These are phyloP conservation scores for Spea multiplicata DNA, from an alignment of 2,113 vertebrate genomes.

Conservation along the genomic window DNA sequence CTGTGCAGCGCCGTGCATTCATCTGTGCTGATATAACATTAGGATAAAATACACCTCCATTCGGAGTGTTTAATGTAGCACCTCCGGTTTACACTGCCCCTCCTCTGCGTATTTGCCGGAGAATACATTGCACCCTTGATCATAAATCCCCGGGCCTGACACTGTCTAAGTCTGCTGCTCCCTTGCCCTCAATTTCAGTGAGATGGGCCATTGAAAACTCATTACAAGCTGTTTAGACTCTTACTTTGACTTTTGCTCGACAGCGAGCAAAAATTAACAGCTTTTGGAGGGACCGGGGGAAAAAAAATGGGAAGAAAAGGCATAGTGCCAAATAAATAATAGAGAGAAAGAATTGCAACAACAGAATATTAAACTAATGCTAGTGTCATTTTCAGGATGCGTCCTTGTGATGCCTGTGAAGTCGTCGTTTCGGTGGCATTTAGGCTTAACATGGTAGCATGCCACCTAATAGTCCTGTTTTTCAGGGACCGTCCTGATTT, in stretches of 20 bases:
- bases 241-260: slow-evolving; percentile 82
- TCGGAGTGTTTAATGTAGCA: slow-evolving; percentile 51
- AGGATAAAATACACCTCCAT: slow-evolving; percentile 49
- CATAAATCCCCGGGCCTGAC: slow-evolving; percentile 76
- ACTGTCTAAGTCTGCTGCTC: slow-evolving; percentile 75
- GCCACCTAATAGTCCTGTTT: too few species aligned
- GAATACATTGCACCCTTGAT: slow-evolving; percentile 56
- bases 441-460: too few species aligned
- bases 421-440: too few species aligned
- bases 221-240: slow-evolving; percentile 87
- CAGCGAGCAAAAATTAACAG: slow-evolving; percentile 81
- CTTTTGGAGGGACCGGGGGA: slow-evolving; percentile 70
- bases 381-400: slow-evolving; percentile 51
- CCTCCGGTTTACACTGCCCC: slow-evolving; percentile 47
- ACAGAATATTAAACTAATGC: slow-evolving; percentile 64
- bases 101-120: slow-evolving; percentile 53
- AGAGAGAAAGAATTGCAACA: slow-evolving; percentile 54
- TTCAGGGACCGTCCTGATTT: too few species aligned
- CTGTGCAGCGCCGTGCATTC: slow-evolving; percentile 47
- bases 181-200: slow-evolving; percentile 85
- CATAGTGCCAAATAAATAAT: slow-evolving; percentile 67
- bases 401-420: too few species aligned
- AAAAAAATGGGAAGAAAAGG: slow-evolving; percentile 55
- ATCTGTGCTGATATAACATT: slow-evolving; percentile 53
- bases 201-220: slow-evolving; percentile 86